These are phyloP conservation scores for Agriopis marginaria DNA, from an alignment of 2,888 invertebrate species.

Conservation along the genomic window DNA sequence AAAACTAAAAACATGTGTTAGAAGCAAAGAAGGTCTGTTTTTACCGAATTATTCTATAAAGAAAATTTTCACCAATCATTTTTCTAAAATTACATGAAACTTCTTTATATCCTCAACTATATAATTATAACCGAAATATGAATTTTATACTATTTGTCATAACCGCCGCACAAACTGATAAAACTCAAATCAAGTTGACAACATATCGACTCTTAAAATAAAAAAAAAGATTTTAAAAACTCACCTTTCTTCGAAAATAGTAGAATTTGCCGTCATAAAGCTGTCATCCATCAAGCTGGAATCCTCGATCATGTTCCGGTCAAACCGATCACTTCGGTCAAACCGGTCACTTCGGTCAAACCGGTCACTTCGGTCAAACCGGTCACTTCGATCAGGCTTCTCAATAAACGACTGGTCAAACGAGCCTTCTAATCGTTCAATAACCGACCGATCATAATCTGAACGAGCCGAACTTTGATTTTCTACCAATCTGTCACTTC, in stretches of 20 bases:
- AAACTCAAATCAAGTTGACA: too few relatives aligned
- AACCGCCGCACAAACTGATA: too few relatives aligned
- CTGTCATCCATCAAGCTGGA: conserved; percentile 67
- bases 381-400: conserved; percentile 26
- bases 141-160: too few relatives aligned
- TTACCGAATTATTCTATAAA: too few relatives aligned
- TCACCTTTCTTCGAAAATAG: conserved; percentile 77
- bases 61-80: too few relatives aligned
- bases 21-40: too few relatives aligned
- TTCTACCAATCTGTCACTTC: neutral
- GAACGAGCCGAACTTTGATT: neutral
- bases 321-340: conserved; percentile 41
- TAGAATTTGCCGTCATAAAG: conserved; percentile 64
- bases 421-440: conserved; percentile 13
- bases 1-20: too few relatives aligned
- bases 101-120: too few relatives aligned
- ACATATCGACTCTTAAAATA: too few relatives aligned
- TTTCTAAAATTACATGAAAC: too few relatives aligned
- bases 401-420: conserved; percentile 21
- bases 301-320: conserved; percentile 57
- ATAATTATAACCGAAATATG: too few relatives aligned
- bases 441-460: conserved; percentile 15
- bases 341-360: conserved; percentile 41
- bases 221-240: conserved; percentile 36
- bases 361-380: conserved; percentile 36